Base-by-base conservation (phyloP, 1,140 invertebrate genomes). In the Sweltsa coloradensis region DNA sequence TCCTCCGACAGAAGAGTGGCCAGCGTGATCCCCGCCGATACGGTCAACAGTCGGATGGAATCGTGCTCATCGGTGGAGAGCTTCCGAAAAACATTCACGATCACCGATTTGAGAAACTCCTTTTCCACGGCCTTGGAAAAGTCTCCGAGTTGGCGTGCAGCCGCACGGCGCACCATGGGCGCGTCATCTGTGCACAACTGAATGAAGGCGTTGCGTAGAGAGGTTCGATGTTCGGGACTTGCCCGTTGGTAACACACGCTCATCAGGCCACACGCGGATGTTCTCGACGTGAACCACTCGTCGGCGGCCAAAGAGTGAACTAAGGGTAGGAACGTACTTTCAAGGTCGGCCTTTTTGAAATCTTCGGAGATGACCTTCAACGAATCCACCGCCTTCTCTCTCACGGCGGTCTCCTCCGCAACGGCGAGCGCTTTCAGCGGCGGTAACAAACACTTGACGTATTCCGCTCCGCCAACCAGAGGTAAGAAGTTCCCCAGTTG, bases 381-480 rank as follows among this genome's bases (percentile, higher is more conserved):
- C 1, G 94, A 97, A 56, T 99, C 96, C 0, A 99, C 95, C 2
- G 97, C 96, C 68, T 97, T 97, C 63, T 99, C 97, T 16, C 97
- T 73, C n/a, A 99, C 97, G 34, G 99, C 92, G 1, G 97, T 99
- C 71, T 99, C 97, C 72, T 99, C 97, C 1, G 99, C 95, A 23
- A 92, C 96, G 5, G 97, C 95, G 51, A 99, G 68, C 54, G 92
- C 94, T 67, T 99, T 97, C 41, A 99, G 66, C 0, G 97, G 96
- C 25, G 91, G 86, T 79, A 99, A 73, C 47, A 99, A 72, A 70
- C 88, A 96, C 66, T 96, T 85, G 3, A 96, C 95, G 69, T 81
- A 89, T 65, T 99, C 94, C 7, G 90, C 81, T 5, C 97, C 97
- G 43, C 97, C 97, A 49, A 99, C 94, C 34, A 98, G 72, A 27